These are phyloP conservation scores for Cirrhinus molitorella DNA, from an alignment of 2,797 vertebrate species.

Conservation along the genomic window DNA sequence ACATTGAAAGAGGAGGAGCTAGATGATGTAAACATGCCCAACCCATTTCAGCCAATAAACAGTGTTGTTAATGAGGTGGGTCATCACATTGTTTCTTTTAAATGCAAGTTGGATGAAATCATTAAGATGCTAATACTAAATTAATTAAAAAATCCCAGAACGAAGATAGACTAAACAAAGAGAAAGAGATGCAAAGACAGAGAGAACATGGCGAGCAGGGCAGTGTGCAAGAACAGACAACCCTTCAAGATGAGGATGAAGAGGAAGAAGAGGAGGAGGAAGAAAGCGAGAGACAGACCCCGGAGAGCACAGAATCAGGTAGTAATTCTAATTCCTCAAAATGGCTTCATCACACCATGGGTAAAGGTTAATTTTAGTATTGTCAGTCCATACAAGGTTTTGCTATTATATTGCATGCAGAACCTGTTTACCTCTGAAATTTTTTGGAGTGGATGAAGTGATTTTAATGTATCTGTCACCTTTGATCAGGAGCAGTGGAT, in stretches of 20 bases:
- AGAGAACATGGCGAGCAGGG: slow-evolving; percentile 47
- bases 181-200: slow-evolving; percentile 78
- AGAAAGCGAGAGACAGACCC: slow-evolving; percentile 76
- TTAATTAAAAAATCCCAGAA: slow-evolving; percentile 73
- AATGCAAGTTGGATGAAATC: not conserved
- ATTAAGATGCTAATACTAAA: slow-evolving; percentile 1
- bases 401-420: not conserved
- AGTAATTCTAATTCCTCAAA: slow-evolving; percentile 38
- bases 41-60: slow-evolving; percentile 92
- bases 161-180: slow-evolving; percentile 79
- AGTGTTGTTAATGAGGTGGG: slow-evolving; percentile 84
- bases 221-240: slow-evolving; percentile 48
- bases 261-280: slow-evolving; percentile 70
- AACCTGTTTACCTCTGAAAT: not conserved
- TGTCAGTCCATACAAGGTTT: not conserved
- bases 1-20: slow-evolving; percentile 74
- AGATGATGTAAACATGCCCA: slow-evolving; percentile 74
- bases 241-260: slow-evolving; percentile 66
- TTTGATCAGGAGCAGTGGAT: slow-evolving; percentile 68
- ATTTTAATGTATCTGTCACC: not conserved
- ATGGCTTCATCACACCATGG: not conserved
- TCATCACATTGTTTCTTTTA: not conserved
- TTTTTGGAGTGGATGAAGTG: not conserved
- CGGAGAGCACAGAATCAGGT: slow-evolving; percentile 82
- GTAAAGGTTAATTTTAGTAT: not conserved